Conservation (phyloP, 2,888 invertebrate species). For the Diadegma fenestrale region DNA sequence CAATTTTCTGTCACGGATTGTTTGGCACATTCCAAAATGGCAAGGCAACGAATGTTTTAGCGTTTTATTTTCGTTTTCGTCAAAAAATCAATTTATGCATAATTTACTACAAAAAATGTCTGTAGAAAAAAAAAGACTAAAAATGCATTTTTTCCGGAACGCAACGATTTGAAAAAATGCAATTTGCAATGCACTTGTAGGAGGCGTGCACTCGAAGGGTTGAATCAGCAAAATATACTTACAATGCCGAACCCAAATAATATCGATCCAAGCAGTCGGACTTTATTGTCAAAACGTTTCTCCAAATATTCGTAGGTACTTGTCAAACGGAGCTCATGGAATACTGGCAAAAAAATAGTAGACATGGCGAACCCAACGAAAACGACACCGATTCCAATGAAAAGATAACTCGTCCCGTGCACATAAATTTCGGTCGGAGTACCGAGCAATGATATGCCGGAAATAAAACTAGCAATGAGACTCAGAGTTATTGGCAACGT, state of each 20-base stretch:
- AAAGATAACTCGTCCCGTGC: constrained; percentile 92
- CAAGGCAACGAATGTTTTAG: too few species aligned
- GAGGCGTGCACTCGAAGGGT: neutral
- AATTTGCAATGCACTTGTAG: too few species aligned
- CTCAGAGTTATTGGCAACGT: constrained; percentile 94
- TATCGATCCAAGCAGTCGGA: constrained; percentile 90
- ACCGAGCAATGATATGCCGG: constrained; percentile 92
- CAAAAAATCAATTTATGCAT: too few species aligned
- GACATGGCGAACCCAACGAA: constrained; percentile 89
- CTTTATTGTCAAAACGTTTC: constrained; percentile 89
- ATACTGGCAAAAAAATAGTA: constrained; percentile 90
- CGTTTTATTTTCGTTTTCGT: too few species aligned
- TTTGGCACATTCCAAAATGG: too few species aligned
- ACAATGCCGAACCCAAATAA: constrained; percentile 90
- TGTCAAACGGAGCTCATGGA: constrained; percentile 90
- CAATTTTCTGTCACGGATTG: too few species aligned
- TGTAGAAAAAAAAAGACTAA: too few species aligned
- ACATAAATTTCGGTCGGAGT: constrained; percentile 93
- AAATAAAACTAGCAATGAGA: constrained; percentile 93
- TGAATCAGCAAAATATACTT: constrained; percentile 79
- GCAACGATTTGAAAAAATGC: too few species aligned
- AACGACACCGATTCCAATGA: constrained; percentile 88
- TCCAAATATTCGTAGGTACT: constrained; percentile 94
- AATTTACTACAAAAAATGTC: too few species aligned
- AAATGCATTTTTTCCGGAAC: too few species aligned